A percentile compares a stretch with the other conserved stretches of the same genome.
Conservation (phyloP, 2,888 invertebrate species). For the Acanthoscelides obtectus region DNA sequence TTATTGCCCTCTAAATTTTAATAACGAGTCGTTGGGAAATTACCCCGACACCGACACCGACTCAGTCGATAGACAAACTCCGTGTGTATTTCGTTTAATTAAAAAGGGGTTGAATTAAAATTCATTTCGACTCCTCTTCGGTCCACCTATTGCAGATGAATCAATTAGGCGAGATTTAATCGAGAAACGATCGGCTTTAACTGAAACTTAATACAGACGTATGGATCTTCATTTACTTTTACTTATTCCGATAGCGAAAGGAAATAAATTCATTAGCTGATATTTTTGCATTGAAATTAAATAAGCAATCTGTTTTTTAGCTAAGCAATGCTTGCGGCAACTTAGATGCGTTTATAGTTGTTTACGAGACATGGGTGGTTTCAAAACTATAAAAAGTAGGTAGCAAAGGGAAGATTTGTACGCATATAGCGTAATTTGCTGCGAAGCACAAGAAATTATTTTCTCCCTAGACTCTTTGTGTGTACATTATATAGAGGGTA, state of each 20-base stretch:
- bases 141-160: not conserved
- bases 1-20: constrained; percentile 19
- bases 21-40: constrained; percentile 2
- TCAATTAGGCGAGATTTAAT: not conserved
- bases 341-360: too few relatives aligned
- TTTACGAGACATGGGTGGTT: too few relatives aligned
- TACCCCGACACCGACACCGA: not conserved
- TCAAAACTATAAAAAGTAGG: too few relatives aligned
- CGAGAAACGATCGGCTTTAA: not conserved
- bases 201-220: not conserved
- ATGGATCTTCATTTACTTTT: not conserved
- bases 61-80: not conserved
- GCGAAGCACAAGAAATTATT: too few relatives aligned
- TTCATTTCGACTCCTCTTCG: not conserved
- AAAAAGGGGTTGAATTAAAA: not conserved
- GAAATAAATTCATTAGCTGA: not conserved
- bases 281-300: not conserved
- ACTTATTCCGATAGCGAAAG: not conserved
- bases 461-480: too few relatives aligned
- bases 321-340: too few relatives aligned
- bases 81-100: not conserved
- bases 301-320: too few relatives aligned
- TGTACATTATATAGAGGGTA: too few relatives aligned
- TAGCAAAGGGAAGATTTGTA: too few relatives aligned
- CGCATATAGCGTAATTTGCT: too few relatives aligned